These are phyloP conservation scores for Cololabis saira DNA, from an alignment of 2,113 vertebrate species.

Conservation along the genomic window DNA sequence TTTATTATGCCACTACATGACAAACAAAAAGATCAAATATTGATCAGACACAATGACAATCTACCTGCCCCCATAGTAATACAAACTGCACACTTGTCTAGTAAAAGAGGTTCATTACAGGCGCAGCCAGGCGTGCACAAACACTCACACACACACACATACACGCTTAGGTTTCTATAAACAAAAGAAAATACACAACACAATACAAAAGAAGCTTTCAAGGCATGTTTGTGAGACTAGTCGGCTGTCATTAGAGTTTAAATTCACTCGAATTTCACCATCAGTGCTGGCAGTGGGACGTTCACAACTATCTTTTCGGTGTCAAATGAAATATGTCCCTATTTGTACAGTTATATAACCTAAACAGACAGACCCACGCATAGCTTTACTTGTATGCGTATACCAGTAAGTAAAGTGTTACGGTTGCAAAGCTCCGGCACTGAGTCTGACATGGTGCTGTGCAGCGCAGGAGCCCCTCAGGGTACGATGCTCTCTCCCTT, in stretches of 20 bases:
- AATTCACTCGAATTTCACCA: constrained; percentile 3
- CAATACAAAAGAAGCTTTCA: constrained; percentile 14
- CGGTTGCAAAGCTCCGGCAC: too few relatives aligned
- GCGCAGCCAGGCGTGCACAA: constrained; percentile 1
- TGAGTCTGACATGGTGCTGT: too few relatives aligned
- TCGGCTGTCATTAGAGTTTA: constrained; percentile 18
- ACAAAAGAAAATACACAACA: constrained; percentile 7
- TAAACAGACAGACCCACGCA: too few relatives aligned
- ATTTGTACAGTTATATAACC: too few relatives aligned
- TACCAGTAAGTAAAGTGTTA: too few relatives aligned
- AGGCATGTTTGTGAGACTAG: constrained; percentile 21
- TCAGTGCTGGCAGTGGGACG: neutral
- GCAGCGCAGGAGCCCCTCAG: too few relatives aligned
- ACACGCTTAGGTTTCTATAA: constrained; percentile 19
- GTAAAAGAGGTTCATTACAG: constrained; percentile 58
- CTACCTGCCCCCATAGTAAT: constrained; percentile 49
- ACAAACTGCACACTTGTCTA: constrained; percentile 32
- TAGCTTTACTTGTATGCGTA: too few relatives aligned
- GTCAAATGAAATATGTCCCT: too few relatives aligned
- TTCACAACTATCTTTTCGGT: neutral
- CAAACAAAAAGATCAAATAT: constrained; percentile 71
- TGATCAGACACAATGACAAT: constrained; percentile 67
- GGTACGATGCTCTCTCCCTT: too few relatives aligned
- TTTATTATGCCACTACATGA: constrained; percentile 45
- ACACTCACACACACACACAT: constrained; percentile 14